Percentiles rank a stretch among this genome's conserved stretches.
Evolutionary conservation across 2,888 invertebrate genomes (phyloP).

Genomic region (Didymodactylos carnosus): DNA sequence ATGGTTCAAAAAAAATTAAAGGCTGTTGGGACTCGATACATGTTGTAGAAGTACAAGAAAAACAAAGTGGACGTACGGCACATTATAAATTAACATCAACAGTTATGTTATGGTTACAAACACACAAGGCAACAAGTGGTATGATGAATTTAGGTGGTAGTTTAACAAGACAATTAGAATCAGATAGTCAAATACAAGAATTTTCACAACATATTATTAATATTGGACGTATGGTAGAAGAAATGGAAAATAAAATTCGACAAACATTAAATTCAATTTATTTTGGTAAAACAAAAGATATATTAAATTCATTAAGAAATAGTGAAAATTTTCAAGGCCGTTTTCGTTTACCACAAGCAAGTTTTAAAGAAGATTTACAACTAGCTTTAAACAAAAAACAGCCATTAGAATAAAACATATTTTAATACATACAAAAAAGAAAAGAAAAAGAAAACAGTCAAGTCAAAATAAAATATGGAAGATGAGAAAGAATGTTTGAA

Average conservation of each 20-base stretch:
- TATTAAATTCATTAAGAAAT: constrained; percentile 66
- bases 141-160: constrained; percentile 98
- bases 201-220: constrained; percentile 75
- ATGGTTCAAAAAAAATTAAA: constrained; percentile 17
- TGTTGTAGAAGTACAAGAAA: constrained; percentile 78
- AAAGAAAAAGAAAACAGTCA: no score
- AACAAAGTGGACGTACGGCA: constrained; percentile 65
- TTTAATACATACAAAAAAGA: no score
- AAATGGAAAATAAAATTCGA: constrained; percentile 98
- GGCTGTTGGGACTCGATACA: constrained; percentile 99
- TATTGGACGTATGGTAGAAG: constrained; percentile 94
- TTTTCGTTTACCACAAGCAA: not conserved
- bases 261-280: constrained; percentile 94
- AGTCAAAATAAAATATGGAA: no score
- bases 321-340: not conserved
- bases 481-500: no score
- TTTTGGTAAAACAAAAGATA: constrained; percentile 95
- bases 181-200: not conserved
- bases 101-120: constrained; percentile 97
- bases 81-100: constrained; percentile 97
- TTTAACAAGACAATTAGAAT: constrained; percentile 67
- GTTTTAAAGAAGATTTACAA: not conserved
- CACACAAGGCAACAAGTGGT: constrained; percentile 75
- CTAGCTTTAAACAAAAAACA: not conserved
- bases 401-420: not conserved